Percentiles rank a stretch among this genome's conserved stretches.
phyloP scores from a whole-genome alignment of 2,113 vertebrate species.

The Odocoileus hemionus region DNA sequence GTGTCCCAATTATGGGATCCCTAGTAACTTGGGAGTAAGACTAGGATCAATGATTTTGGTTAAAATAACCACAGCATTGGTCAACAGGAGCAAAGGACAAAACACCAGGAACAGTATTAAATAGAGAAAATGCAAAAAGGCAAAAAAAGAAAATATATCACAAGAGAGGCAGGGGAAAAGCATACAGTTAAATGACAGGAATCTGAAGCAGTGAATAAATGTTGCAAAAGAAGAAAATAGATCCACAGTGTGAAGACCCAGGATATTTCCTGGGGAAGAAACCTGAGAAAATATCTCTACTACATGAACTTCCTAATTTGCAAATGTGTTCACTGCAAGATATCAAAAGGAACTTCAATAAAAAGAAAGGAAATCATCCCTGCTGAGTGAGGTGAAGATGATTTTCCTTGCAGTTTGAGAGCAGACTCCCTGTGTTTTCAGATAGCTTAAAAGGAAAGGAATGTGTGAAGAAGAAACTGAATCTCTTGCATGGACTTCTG shows the following conservation, averaged over 20 bases:
- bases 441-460: conserved; percentile 89
- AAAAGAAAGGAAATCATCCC: neutral
- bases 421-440: neutral
- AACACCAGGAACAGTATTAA: neutral
- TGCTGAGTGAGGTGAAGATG: neutral
- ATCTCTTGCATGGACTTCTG: conserved; percentile 89
- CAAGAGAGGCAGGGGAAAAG: neutral
- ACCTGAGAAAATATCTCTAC: neutral
- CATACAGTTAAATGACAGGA: neutral
- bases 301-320: neutral
- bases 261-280: neutral
- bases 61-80: neutral
- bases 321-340: neutral
- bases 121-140: neutral
- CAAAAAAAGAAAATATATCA: neutral
- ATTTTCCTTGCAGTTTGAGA: neutral
- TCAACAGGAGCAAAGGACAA: neutral
- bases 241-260: neutral
- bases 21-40: neutral
- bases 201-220: neutral
- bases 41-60: neutral
- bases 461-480: conserved; percentile 89
- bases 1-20: neutral
- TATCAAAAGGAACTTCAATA: neutral
- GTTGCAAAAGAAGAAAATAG: neutral